Conservation (phyloP, 2,888 invertebrate genomes). For the Anarsia innoxiella region DNA sequence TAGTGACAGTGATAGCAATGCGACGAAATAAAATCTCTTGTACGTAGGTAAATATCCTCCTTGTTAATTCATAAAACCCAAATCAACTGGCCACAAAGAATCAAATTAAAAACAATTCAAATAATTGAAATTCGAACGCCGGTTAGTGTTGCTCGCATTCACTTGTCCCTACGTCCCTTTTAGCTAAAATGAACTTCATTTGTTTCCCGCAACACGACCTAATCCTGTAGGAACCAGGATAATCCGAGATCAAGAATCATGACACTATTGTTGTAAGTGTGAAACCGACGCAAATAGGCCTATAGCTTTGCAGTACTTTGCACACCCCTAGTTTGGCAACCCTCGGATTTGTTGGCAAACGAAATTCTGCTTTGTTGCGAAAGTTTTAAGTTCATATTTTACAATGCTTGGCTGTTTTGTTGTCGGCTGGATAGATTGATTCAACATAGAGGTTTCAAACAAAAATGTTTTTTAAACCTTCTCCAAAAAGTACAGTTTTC, state of each 20-base stretch:
- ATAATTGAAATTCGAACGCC: conserved; percentile 54
- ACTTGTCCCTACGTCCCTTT: conserved; percentile 58
- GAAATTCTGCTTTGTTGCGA: conserved; percentile 19
- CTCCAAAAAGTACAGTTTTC: too few relatives aligned
- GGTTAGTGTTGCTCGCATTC: conserved; percentile 56
- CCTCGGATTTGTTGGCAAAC: conserved; percentile 6
- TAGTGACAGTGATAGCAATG: too few relatives aligned
- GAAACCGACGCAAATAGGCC: conserved; percentile 75
- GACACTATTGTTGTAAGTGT: conserved; percentile 76
- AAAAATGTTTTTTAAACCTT: too few relatives aligned
- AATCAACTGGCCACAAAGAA: too few relatives aligned
- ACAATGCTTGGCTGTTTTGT: fast-evolving
- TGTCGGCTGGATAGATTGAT: too few relatives aligned
- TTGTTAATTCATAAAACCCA: too few relatives aligned
- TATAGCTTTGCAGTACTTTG: conserved; percentile 49
- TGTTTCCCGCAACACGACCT: conserved; percentile 71
- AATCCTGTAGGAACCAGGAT: conserved; percentile 64
- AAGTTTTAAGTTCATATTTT: not conserved
- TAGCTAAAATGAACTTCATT: conserved; percentile 59
- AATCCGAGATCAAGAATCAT: conserved; percentile 74
- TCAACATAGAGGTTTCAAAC: too few relatives aligned
- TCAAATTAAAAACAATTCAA: too few relatives aligned
- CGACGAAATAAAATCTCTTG: too few relatives aligned
- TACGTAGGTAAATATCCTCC: too few relatives aligned
- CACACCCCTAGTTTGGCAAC: conserved; percentile 27